phyloP scores from a whole-genome alignment of 2,113 vertebrate species.

The Dolichotis patagonum region DNA sequence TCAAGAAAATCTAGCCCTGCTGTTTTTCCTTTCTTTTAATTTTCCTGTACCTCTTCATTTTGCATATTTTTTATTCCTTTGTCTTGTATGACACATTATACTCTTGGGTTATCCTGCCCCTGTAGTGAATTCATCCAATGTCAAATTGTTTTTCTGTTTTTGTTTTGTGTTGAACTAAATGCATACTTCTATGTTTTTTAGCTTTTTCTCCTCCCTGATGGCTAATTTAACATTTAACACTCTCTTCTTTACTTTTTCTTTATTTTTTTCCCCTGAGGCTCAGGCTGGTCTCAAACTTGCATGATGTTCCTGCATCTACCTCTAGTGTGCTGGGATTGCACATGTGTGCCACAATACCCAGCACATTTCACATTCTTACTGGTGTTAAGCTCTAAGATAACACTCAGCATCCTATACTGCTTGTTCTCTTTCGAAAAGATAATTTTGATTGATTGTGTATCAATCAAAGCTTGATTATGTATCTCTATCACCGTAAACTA shows the following conservation, averaged over 20 bases:
- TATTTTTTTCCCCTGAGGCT: not conserved
- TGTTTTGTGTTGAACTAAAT: constrained; percentile 30
- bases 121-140: not conserved
- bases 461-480: not conserved
- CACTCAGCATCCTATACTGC: not conserved
- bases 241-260: not conserved
- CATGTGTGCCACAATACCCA: not conserved
- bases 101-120: not conserved
- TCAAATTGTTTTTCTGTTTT: not conserved
- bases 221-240: not conserved
- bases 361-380: constrained; percentile 6
- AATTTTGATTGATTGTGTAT: no score
- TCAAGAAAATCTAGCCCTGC: not conserved
- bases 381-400: constrained; percentile 25
- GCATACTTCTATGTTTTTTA: not conserved
- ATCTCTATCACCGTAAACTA: not conserved
- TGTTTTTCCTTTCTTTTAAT: not conserved
- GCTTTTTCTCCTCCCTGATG: not conserved
- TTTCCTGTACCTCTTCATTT: not conserved
- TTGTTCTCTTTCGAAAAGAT: not conserved
- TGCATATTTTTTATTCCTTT: not conserved
- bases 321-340: not conserved
- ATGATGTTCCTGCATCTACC: not conserved
- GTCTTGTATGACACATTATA: not conserved
- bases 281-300: not conserved